Evolutionary conservation across 2,888 invertebrate genomes (phyloP), one percentile per base, ranked within the genome.

Genomic region (Diogma glabrata): DNA sequence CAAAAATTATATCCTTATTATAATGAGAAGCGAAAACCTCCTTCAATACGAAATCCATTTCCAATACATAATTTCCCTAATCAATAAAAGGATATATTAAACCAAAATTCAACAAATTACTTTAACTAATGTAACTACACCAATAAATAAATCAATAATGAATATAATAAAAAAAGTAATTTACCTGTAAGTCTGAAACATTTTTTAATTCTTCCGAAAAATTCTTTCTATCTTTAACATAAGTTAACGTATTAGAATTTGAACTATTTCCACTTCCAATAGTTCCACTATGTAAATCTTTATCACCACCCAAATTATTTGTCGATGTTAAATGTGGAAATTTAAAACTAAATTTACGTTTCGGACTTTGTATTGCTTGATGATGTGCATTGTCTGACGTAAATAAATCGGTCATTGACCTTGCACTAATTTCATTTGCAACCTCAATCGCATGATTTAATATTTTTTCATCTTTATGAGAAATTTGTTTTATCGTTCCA

Each of bases 401-500:
- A 2, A 72, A 78, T 52, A 79, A 64, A 60, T 79, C 78, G 49
- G 73, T 78, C 80, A 81, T 80, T 0, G 80, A 79, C 74, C 79
- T 77, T 47, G 82, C 81, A 43, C 90, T 91, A 54, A 94, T 78
- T 71, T 94, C 92, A 67, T 91, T 91, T 17, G 93, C 94, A 72
- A 94, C 78, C 50, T 91, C 91, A 55, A 94, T 92, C 1, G 94
- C 95, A 17, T 87, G 87, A 61, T 95, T 90, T 54, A 96, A 74
- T 8, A 90, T 89, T 67, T 84, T 88, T 66, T 91, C 84, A 63
- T 95, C 95, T 54, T 92, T 85, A 0, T 92, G 87, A 10, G 94
- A 94, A 72, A 96, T 93, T 3, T 86, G 90, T 67, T 94, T 95
- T 64, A 94, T 86, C 0, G 79, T 73, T 20, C 74, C 72, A 26